phyloP scores from a whole-genome alignment of 2,888 invertebrate species.

The Athalia cordata region DNA sequence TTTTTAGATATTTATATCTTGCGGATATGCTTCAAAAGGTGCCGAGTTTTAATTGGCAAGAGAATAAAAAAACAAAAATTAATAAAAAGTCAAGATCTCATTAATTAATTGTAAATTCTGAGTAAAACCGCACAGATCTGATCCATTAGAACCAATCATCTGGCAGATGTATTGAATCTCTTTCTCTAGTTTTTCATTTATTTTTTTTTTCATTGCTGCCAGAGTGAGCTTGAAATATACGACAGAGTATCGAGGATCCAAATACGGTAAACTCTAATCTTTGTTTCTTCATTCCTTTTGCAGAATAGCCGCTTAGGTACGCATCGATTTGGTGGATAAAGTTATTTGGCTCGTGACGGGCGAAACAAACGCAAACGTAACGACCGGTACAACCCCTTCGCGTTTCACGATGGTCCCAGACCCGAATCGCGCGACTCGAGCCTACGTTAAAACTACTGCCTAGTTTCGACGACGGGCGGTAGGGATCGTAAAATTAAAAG shows the following conservation, averaged over 20 bases:
- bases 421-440: conserved; percentile 7
- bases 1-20: background rate
- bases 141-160: too few species aligned
- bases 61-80: too few species aligned
- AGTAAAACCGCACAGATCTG: too few species aligned
- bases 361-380: conserved; percentile 15
- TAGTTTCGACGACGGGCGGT: conserved; percentile 21
- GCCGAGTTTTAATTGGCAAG: too few species aligned
- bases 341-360: conserved; percentile 10
- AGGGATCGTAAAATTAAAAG: conserved; percentile 36
- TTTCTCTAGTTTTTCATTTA: background rate
- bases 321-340: conserved; percentile 24
- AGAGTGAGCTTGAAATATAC: background rate
- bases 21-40: background rate
- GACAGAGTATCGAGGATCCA: background rate
- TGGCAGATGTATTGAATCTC: too few species aligned
- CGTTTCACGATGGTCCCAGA: conserved; percentile 22
- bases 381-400: background rate
- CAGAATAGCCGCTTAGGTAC: conserved; percentile 1
- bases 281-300: background rate
- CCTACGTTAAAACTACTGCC: conserved; percentile 6
- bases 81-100: background rate
- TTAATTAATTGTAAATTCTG: too few species aligned
- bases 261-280: conserved; percentile 23
- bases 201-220: background rate